phyloP scores from a whole-genome alignment of 2,113 vertebrate species.

The Vombatus ursinus region DNA sequence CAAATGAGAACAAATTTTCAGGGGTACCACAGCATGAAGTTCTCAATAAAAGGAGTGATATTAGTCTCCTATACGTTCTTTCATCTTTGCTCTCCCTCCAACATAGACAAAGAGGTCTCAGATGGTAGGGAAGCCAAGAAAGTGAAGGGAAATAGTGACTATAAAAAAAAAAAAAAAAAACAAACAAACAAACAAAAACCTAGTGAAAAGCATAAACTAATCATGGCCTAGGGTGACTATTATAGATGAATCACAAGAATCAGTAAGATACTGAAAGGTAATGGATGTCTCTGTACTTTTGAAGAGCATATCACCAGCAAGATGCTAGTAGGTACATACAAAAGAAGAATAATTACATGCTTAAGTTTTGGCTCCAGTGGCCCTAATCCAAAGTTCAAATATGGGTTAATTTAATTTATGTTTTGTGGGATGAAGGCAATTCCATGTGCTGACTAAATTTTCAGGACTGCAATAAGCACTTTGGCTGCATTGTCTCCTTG shows the following conservation, averaged over 20 bases:
- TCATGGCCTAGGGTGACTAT: not conserved
- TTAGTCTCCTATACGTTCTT: not conserved
- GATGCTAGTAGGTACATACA: not conserved
- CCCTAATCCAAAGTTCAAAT: not conserved
- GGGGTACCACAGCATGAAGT: not conserved
- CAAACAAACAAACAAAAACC: too few relatives aligned
- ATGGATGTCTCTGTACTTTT: not conserved
- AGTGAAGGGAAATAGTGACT: not conserved
- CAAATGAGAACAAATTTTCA: not conserved
- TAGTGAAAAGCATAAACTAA: not conserved
- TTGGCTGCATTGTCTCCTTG: not conserved
- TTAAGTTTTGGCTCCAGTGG: not conserved
- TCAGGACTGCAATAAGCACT: not conserved
- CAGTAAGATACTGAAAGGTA: not conserved
- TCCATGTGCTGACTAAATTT: not conserved
- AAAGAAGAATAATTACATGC: not conserved
- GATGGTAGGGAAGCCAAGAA: not conserved
- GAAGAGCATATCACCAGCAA: not conserved
- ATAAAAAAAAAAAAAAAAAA: not conserved
- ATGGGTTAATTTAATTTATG: not conserved
- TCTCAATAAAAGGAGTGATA: not conserved
- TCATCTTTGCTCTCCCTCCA: not conserved
- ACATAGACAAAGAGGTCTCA: not conserved
- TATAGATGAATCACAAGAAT: not conserved
- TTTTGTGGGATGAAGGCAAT: not conserved